Evolutionary conservation across 2,888 invertebrate genomes (phyloP).

Genomic region (Aphidius colemani): DNA sequence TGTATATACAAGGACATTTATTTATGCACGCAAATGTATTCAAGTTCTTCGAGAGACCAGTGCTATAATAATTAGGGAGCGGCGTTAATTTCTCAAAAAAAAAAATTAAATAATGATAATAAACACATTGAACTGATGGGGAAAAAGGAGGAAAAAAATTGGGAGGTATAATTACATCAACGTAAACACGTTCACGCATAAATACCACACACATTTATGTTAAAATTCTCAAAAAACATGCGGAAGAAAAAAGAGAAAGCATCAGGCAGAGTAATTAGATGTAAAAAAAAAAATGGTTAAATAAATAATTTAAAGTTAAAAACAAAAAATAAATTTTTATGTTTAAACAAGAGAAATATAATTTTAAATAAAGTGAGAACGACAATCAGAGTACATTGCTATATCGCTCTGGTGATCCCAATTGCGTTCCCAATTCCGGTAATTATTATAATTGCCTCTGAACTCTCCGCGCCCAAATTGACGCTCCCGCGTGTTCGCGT

Average conservation of each 20-base stretch:
- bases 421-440: conserved; percentile 51
- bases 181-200: conserved; percentile 27
- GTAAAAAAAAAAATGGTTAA: neutral
- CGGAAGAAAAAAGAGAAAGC: neutral
- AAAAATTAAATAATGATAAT: conserved; percentile 20
- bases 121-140: conserved; percentile 23
- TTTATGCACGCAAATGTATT: conserved; percentile 1
- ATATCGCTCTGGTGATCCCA: conserved; percentile 39
- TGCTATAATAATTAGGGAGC: conserved; percentile 22
- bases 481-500: conserved; percentile 30
- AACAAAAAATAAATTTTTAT: neutral
- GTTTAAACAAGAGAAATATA: neutral
- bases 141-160: conserved; percentile 23
- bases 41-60: conserved; percentile 1
- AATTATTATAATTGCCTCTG: conserved; percentile 53
- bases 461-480: conserved; percentile 47
- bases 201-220: conserved; percentile 15
- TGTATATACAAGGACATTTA: conserved; percentile 4
- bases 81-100: conserved; percentile 23
- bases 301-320: conserved; percentile 5
- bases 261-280: conserved; percentile 2
- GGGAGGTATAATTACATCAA: conserved; percentile 34
- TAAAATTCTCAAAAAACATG: too few relatives aligned
- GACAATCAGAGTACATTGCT: conserved; percentile 37
- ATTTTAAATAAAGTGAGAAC: conserved; percentile 23